Evolutionary conservation across 2,113 vertebrate genomes (phyloP).

Genomic region (Syngnathus typhle): DNA sequence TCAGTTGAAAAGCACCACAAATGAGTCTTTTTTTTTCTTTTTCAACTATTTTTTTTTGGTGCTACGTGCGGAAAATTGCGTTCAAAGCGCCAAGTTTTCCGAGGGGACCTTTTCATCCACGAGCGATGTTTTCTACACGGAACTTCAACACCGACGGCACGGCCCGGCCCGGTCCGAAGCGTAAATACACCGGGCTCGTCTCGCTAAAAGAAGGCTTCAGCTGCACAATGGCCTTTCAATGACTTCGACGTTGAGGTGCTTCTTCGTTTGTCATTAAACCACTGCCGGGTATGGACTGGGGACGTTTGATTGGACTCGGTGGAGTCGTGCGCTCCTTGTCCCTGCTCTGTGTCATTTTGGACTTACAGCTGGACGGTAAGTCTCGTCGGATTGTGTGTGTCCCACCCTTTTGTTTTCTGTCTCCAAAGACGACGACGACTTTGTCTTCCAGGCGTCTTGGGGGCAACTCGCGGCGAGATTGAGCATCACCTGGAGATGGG

Average conservation of each 20-base stretch:
- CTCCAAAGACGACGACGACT: too few species aligned
- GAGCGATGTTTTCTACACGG: neutral
- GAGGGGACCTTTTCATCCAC: neutral
- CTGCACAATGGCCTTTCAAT: constrained; percentile 16
- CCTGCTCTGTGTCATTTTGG: constrained; percentile 75
- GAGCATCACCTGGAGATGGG: constrained; percentile 83
- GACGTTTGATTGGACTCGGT: constrained; percentile 63
- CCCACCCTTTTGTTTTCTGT: neutral
- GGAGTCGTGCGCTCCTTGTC: constrained; percentile 71
- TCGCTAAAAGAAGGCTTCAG: constrained; percentile 6
- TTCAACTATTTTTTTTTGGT: neutral
- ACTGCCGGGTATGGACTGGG: constrained; percentile 58
- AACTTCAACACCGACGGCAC: constrained; percentile 15
- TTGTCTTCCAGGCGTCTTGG: constrained; percentile 66
- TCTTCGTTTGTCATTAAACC: constrained; percentile 14
- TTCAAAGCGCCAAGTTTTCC: neutral
- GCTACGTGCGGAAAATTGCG: too few species aligned
- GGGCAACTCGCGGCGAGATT: constrained; percentile 74
- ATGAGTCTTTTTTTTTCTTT: neutral
- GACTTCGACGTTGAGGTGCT: constrained; percentile 12
- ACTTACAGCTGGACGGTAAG: constrained; percentile 78
- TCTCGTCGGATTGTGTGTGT: neutral
- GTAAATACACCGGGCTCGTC: constrained; percentile 47
- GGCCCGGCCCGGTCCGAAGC: neutral
- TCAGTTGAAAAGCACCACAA: neutral